A percentile compares a stretch with the other conserved stretches of the same genome.
These are phyloP conservation scores for Pipistrellus kuhlii DNA, from an alignment of 2,797 vertebrate genomes.

Conservation along the genomic window DNA sequence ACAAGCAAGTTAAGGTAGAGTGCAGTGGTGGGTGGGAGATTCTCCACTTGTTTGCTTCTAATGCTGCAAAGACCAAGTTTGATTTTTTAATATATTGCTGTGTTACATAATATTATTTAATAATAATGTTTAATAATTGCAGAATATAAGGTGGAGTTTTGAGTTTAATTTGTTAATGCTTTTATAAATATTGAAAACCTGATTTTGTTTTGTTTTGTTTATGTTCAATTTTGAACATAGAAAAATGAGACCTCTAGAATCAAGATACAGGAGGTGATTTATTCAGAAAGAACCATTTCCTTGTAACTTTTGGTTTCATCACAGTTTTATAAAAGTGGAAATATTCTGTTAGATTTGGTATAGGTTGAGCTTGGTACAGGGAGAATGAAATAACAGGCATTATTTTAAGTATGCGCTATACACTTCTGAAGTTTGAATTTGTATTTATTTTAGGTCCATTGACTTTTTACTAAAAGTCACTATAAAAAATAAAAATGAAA, in stretches of 20 bases:
- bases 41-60: not conserved
- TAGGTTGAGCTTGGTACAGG: not conserved
- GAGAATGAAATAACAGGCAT: not conserved
- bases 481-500: not conserved
- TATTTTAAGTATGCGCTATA: not conserved
- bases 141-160: slow-evolving; percentile 5
- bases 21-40: not conserved
- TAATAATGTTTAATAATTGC: not conserved
- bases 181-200: slow-evolving; percentile 46
- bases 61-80: not conserved
- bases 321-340: slow-evolving; percentile 27
- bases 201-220: not conserved
- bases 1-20: slow-evolving; percentile 96
- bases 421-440: not conserved
- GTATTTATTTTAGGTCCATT: not conserved
- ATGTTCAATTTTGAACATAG: slow-evolving; percentile 7
- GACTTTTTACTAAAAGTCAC: slow-evolving; percentile 21
- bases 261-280: not conserved
- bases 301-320: slow-evolving; percentile 13
- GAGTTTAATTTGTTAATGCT: slow-evolving; percentile 12
- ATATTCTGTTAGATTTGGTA: not conserved
- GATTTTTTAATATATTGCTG: not conserved
- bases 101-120: not conserved
- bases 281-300: not conserved
- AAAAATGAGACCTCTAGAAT: not conserved